phyloP scores from a whole-genome alignment of 1,140 invertebrate genomes.

The Ridgeia piscesae region DNA sequence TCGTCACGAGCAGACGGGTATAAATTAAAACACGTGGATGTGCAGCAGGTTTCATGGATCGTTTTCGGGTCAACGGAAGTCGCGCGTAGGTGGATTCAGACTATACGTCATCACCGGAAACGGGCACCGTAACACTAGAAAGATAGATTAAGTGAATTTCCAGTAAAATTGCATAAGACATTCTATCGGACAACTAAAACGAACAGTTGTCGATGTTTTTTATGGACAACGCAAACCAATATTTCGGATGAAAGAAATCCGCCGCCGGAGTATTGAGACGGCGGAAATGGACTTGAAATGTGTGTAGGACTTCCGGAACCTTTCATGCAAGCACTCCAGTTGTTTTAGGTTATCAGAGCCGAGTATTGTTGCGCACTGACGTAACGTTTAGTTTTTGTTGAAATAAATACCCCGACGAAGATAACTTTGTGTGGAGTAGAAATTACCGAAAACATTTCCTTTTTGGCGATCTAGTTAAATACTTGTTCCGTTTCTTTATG shows the following conservation, averaged over 20 bases:
- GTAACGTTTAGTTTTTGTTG: not conserved
- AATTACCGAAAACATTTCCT: too few relatives aligned
- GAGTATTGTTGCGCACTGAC: too few relatives aligned
- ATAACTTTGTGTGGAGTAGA: not conserved
- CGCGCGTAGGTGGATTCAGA: not conserved
- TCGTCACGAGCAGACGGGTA: too few relatives aligned
- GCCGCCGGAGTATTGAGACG: not conserved
- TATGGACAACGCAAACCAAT: not conserved
- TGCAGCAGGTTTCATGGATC: not conserved
- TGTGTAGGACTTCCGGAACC: not conserved
- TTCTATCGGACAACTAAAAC: not conserved
- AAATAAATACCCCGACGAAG: not conserved
- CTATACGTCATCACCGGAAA: not conserved
- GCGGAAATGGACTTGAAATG: not conserved
- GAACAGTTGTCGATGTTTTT: not conserved
- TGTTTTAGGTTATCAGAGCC: not conserved
- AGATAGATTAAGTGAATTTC: not conserved
- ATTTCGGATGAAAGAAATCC: not conserved
- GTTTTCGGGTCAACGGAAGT: not conserved
- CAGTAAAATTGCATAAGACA: not conserved
- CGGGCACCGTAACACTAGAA: not conserved
- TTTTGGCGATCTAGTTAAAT: too few relatives aligned
- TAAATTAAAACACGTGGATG: too few relatives aligned
- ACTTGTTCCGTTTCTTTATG: too few relatives aligned
- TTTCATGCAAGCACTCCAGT: not conserved